Percentiles rank a stretch among this genome's conserved stretches.
phyloP scores from a whole-genome alignment of 2,888 invertebrate species.

The Mylabris sibirica region DNA sequence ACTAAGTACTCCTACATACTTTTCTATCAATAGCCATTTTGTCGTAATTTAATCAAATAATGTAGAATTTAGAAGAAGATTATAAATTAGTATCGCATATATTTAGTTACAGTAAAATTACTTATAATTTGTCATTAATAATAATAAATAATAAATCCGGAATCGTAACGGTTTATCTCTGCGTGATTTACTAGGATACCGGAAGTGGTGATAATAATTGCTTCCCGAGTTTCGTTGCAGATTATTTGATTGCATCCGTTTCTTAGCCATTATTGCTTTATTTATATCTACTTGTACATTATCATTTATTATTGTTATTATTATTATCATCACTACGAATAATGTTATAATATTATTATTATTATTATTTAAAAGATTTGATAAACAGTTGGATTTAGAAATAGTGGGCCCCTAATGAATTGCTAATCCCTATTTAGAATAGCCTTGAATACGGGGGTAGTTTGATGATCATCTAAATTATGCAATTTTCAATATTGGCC shows the following conservation, averaged over 20 bases:
- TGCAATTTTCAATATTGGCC: constrained; percentile 65
- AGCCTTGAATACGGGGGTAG: constrained; percentile 47
- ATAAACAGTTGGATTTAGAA: not conserved
- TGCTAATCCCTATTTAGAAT: constrained; percentile 54
- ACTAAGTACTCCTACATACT: not conserved
- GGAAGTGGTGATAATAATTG: constrained; percentile 59
- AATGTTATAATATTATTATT: too few species aligned
- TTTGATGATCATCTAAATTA: constrained; percentile 62
- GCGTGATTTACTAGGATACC: constrained; percentile 58
- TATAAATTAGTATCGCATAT: constrained; percentile 29
- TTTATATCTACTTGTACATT: not conserved
- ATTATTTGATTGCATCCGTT: constrained; percentile 52
- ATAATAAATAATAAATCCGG: constrained; percentile 53
- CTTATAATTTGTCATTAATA: constrained; percentile 49
- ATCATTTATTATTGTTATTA: not conserved
- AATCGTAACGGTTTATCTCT: constrained; percentile 53
- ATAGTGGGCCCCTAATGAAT: constrained; percentile 51
- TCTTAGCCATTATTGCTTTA: constrained; percentile 19
- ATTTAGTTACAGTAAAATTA: constrained; percentile 35
- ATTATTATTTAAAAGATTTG: not conserved
- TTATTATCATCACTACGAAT: not conserved
- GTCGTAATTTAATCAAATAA: too few species aligned
- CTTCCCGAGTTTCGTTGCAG: constrained; percentile 55
- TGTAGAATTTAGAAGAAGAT: too few species aligned
- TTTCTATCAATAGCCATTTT: not conserved